Evolutionary conservation across 2,888 invertebrate species (phyloP).

Genomic region (Mythimna vitellina): DNA sequence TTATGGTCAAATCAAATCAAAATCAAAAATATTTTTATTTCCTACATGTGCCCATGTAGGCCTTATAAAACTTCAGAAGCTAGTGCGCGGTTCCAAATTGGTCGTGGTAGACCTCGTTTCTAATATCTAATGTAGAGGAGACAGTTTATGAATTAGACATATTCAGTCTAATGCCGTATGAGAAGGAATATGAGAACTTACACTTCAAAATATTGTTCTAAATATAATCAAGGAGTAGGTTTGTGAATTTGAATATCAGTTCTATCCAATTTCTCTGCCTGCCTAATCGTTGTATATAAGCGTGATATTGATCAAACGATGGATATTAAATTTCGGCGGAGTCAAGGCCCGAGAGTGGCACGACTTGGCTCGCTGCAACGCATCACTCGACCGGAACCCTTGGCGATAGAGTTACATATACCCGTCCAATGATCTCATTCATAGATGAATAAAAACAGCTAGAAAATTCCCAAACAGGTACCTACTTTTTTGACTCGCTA

Average conservation of each 20-base stretch:
- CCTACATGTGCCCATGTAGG: too few relatives aligned
- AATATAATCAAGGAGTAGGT: too few relatives aligned
- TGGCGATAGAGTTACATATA: conserved; percentile 73
- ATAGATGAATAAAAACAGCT: conserved; percentile 24
- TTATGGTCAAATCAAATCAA: too few relatives aligned
- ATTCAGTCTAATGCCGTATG: too few relatives aligned
- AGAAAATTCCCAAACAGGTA: conserved; percentile 4
- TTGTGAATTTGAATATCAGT: neutral
- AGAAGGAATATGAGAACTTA: too few relatives aligned
- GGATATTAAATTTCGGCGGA: conserved; percentile 73
- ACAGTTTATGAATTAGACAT: too few relatives aligned
- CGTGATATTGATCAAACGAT: conserved; percentile 45
- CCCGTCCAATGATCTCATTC: conserved; percentile 42
- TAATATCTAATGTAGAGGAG: too few relatives aligned
- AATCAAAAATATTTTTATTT: too few relatives aligned
- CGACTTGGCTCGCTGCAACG: conserved; percentile 68
- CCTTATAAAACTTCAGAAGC: too few relatives aligned
- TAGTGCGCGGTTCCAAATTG: too few relatives aligned
- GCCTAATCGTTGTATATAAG: conserved; percentile 9
- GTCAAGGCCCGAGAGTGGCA: conserved; percentile 72
- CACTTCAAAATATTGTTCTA: too few relatives aligned
- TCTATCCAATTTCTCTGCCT: neutral
- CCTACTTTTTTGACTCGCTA: neutral
- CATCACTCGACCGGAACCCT: conserved; percentile 70
- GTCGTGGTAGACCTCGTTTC: too few relatives aligned